Conservation (phyloP, 2,888 invertebrate species). For the Geotrupes spiniger region DNA sequence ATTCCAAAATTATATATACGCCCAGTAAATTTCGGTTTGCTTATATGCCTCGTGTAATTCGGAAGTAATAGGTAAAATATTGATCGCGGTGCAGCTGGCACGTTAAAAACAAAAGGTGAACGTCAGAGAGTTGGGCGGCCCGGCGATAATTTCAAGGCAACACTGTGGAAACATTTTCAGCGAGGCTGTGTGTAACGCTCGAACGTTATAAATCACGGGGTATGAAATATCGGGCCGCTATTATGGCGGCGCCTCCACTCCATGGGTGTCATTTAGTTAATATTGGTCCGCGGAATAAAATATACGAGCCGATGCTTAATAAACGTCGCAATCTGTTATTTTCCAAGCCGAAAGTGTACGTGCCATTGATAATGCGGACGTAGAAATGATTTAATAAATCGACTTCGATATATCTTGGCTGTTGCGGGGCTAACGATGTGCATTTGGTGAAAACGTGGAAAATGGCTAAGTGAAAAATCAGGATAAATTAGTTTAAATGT, state of each 20-base stretch:
- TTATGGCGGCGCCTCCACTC: conserved; percentile 28
- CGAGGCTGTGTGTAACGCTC: conserved; percentile 6
- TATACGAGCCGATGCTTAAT: conserved; percentile 31
- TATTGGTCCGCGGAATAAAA: conserved; percentile 32
- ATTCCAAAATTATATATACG: no score
- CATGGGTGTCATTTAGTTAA: conserved; percentile 32
- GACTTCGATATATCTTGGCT: conserved; percentile 9
- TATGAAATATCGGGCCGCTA: conserved; percentile 26
- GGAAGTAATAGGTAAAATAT: no score
- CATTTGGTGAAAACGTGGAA: no score
- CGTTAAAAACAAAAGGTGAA: no score
- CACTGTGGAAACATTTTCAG: conserved; percentile 4
- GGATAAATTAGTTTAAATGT: no score
- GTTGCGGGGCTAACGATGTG: no score
- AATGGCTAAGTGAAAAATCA: no score
- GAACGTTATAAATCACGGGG: conserved; percentile 21
- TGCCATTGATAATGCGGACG: conserved; percentile 13
- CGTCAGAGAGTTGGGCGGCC: background rate
- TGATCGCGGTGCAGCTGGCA: no score
- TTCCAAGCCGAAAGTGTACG: conserved; percentile 15
- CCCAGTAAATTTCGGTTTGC: no score
- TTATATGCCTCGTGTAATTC: no score
- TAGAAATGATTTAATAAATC: conserved; percentile 18
- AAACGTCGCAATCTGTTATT: conserved; percentile 25
- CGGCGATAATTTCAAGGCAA: conserved; percentile 3